These are phyloP conservation scores for Morbakka virulenta DNA, from an alignment of 30 jellyfish, hydroid and myxozoan genomes.

Conservation along the genomic window DNA sequence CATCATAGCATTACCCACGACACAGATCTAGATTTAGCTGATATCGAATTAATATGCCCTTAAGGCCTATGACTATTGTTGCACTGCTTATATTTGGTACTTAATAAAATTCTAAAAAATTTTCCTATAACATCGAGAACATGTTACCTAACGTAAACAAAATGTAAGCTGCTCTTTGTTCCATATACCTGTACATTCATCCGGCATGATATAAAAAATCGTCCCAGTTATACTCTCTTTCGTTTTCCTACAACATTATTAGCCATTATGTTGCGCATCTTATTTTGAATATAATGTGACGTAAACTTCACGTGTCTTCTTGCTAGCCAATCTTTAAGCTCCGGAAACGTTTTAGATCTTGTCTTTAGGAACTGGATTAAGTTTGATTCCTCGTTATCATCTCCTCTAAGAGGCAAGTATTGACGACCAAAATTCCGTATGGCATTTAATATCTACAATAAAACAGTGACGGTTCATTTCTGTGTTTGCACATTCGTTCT, in stretches of 20 bases:
- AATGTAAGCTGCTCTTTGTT: no score
- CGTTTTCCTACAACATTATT: constrained; percentile 3
- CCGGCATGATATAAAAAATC: no score
- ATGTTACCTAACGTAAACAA: no score
- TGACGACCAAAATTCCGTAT: constrained; percentile 31
- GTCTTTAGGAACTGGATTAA: constrained; percentile 15
- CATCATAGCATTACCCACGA: background rate
- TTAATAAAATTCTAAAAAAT: no score
- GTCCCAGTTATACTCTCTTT: no score
- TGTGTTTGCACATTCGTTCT: constrained; percentile 13
- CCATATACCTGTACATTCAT: no score
- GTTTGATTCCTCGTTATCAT: constrained; percentile 24
- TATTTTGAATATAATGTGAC: constrained; percentile 27
- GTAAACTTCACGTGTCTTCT: constrained; percentile 6
- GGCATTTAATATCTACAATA: background rate
- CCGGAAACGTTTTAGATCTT: background rate
- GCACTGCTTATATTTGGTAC: no score
- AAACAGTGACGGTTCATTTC: constrained; percentile 29
- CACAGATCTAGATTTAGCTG: no score
- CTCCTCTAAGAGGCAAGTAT: constrained; percentile 44
- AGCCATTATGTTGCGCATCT: constrained; percentile 1
- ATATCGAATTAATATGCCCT: no score
- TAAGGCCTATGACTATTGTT: no score
- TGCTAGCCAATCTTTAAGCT: constrained; percentile 17
- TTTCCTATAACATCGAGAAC: no score